Percentiles rank a stretch among this genome's conserved stretches.
These are phyloP conservation scores for Junco hyemalis DNA, from an alignment of 2,113 vertebrate species.

Conservation along the genomic window DNA sequence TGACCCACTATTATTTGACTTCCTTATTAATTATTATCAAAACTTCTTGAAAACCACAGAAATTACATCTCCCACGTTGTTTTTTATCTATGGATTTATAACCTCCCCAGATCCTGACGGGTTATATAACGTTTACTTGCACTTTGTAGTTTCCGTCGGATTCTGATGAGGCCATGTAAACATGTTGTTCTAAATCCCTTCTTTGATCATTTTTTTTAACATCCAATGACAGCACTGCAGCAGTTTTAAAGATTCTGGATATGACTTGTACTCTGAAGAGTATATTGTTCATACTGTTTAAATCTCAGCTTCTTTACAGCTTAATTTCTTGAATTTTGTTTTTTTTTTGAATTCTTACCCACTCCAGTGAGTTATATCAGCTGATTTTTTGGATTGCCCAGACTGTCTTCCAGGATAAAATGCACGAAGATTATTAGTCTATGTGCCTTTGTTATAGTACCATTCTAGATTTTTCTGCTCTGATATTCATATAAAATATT, in stretches of 20 bases:
- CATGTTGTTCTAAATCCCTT: not conserved
- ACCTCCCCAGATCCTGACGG: not conserved
- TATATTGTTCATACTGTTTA: not conserved
- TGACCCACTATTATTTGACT: not conserved
- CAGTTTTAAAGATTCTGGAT: not conserved
- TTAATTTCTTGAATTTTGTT: not conserved
- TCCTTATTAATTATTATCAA: constrained; percentile 29
- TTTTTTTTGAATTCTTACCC: not conserved
- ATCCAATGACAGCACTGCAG: not conserved
- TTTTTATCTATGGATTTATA: not conserved
- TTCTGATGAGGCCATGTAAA: not conserved
- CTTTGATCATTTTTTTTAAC: not conserved
- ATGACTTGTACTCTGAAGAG: not conserved
- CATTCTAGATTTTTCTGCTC: not conserved
- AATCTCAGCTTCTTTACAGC: not conserved
- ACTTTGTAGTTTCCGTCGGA: not conserved
- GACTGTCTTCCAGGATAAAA: not conserved
- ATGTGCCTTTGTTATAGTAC: not conserved
- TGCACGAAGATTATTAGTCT: not conserved
- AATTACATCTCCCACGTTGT: not conserved
- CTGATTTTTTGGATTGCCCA: not conserved
- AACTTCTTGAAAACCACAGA: not conserved
- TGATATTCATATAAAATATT: not conserved
- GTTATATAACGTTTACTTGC: not conserved
- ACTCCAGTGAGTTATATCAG: not conserved